Percentiles rank a stretch among this genome's conserved stretches.
phyloP scores from a whole-genome alignment of 2,797 vertebrate species.

The Luscinia megarhynchos region DNA sequence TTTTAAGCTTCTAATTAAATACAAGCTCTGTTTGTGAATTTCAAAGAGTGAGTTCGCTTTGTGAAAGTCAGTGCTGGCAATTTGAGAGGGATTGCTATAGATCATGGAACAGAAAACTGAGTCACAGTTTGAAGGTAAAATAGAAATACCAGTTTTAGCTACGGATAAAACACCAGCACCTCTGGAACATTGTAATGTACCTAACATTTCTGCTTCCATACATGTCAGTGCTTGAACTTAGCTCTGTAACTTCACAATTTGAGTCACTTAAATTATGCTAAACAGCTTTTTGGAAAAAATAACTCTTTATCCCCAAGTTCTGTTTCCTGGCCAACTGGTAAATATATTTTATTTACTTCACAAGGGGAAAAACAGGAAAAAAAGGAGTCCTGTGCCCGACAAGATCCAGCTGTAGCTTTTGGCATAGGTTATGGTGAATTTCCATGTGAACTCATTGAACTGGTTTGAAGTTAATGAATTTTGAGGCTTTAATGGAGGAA shows the following conservation, averaged over 20 bases:
- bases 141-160: not conserved
- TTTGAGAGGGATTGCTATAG: not conserved
- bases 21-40: not conserved
- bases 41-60: not conserved
- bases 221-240: not conserved
- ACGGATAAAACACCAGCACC: not conserved
- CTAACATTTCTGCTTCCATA: not conserved
- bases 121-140: not conserved
- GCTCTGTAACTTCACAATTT: not conserved
- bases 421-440: not conserved
- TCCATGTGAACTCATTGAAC: not conserved
- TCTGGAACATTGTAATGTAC: not conserved
- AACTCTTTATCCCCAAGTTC: not conserved
- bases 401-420: slow-evolving; percentile 10
- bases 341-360: not conserved
- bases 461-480: not conserved
- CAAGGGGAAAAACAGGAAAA: not conserved
- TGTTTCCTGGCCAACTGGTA: not conserved
- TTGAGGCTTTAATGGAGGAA: not conserved
- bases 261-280: not conserved
- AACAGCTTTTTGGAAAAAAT: not conserved
- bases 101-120: not conserved
- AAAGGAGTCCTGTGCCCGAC: not conserved
- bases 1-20: not conserved
- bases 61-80: not conserved